A percentile compares a stretch with the other conserved stretches of the same genome.
Evolutionary conservation across 2,113 vertebrate species (phyloP).

Genomic region (Anoura caudifer): DNA sequence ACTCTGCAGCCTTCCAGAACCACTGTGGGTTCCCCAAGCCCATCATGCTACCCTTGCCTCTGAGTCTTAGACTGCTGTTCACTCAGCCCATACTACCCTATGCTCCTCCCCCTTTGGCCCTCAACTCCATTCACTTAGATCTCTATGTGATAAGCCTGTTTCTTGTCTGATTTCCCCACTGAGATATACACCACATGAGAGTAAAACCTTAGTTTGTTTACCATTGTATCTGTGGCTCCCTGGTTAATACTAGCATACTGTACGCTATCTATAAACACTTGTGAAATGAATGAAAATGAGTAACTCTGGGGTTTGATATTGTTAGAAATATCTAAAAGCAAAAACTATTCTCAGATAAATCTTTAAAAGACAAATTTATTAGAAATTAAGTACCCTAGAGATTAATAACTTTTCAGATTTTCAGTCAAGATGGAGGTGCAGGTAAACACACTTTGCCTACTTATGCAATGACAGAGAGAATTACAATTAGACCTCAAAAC

Average conservation of each 20-base stretch:
- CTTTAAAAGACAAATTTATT: not conserved
- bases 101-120: not conserved
- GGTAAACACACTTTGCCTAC: no score
- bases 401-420: not conserved
- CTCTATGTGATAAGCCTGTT: not conserved
- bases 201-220: not conserved
- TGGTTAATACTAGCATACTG: not conserved
- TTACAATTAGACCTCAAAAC: no score
- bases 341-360: not conserved
- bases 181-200: rapidly evolving
- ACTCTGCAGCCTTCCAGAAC: not conserved
- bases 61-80: not conserved
- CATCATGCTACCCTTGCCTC: no score
- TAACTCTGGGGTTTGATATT: not conserved
- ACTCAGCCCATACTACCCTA: not conserved
- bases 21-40: not conserved
- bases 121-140: not conserved
- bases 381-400: not conserved
- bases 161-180: not conserved
- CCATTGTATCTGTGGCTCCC: not conserved
- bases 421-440: no score
- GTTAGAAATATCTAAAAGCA: not conserved
- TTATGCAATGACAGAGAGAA: no score
- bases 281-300: not conserved
- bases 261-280: not conserved